Base-by-base conservation (phyloP, 2,113 vertebrate species). In the Carassius auratus region DNA sequence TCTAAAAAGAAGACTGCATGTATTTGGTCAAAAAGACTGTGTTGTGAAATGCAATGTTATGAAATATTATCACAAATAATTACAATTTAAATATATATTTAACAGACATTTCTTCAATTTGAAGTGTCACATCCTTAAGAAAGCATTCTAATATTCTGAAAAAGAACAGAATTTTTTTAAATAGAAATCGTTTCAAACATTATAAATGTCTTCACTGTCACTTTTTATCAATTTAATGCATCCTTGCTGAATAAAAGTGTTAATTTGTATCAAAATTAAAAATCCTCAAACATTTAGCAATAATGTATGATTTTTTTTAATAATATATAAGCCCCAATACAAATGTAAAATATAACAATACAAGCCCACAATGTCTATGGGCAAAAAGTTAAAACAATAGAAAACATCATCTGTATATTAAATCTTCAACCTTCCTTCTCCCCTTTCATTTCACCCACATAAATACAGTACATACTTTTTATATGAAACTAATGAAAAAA, bases 391-490 rank as follows among this genome's bases (percentile, higher is more conserved):
- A 50, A 66, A 66, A 76, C 1, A 50, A 62, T 30, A 26, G 8
- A 30, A 50, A 79, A 78, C 13, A 42, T 62, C 12, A 38, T 23
- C n/a, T 23, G 45, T 36, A 12, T 23, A 15, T 26, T 79, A 48
- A 66, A 79, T 76, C 19, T n/a, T 19, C 8, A 13, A 59, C 14
- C 38, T 84, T 26, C n/a, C 23, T 17, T 61, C 19, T n/a, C 8
- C 66, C n/a, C 4, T 79, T 78, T 69, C 10, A 85, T 69, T 68
- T 64, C 78, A 62, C 3, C n/a, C 36, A 62, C 57, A 80, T 64
- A 62, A 62, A 26, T 64, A 42, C 10, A 62, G 26, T 64, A 42
- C 10, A 64, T 59, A 57, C 36, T 1, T 61, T 80, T 8, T 38
- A 13, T 64, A 62, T 62, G 12, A 64, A 64, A 80, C 21, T 64